Evolutionary conservation across 2,113 vertebrate species (phyloP).

Genomic region (Poeciliopsis turrubarensis): DNA sequence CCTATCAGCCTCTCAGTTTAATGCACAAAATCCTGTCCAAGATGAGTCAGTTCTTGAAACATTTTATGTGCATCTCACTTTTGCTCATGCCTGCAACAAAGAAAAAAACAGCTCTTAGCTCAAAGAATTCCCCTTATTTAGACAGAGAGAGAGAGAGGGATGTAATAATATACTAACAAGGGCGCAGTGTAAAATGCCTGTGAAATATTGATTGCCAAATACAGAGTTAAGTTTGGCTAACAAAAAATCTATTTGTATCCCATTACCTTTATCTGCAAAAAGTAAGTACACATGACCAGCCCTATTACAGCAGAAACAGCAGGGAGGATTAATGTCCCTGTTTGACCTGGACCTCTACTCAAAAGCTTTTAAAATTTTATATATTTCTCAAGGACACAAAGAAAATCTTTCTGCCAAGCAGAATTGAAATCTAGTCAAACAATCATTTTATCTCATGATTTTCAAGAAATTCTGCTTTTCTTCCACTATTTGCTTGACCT

Average conservation of each 20-base stretch:
- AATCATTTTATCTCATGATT: background rate
- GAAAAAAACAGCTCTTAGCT: background rate
- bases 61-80: background rate
- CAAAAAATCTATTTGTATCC: slow-evolving; percentile 29
- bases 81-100: background rate
- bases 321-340: background rate
- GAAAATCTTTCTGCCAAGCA: slow-evolving; percentile 3
- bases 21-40: background rate
- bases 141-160: background rate
- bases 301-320: background rate
- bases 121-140: background rate
- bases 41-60: background rate
- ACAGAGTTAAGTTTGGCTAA: slow-evolving; percentile 17
- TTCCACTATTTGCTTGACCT: too few species aligned
- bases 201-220: slow-evolving; percentile 15
- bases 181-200: slow-evolving; percentile 13
- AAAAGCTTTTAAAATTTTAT: slow-evolving; percentile 6
- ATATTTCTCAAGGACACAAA: background rate
- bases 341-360: slow-evolving; percentile 3
- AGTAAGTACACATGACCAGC: slow-evolving; percentile 15
- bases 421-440: background rate
- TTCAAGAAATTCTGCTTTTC: background rate
- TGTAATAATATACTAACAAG: slow-evolving; percentile 15
- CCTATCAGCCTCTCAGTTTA: background rate
- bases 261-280: slow-evolving; percentile 21